A percentile compares a stretch with the other conserved stretches of the same genome.
These are phyloP conservation scores for Parotia lawesii DNA, from an alignment of 2,113 vertebrate genomes.

Conservation along the genomic window DNA sequence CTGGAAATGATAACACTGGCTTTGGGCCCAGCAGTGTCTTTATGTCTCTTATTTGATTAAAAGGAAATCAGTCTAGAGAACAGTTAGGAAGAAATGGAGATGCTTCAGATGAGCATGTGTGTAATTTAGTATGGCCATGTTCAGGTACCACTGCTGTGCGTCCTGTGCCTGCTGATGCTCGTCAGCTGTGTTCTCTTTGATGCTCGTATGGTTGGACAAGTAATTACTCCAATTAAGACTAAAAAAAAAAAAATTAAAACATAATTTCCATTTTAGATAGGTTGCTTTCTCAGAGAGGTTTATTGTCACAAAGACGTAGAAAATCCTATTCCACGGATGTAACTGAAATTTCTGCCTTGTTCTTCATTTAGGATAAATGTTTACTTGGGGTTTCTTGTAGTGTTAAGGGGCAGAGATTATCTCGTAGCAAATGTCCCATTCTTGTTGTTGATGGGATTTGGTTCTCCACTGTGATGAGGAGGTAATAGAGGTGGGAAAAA, in stretches of 20 bases:
- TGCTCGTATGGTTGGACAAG: background rate
- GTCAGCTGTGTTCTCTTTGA: rapidly evolving
- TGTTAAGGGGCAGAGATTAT: background rate
- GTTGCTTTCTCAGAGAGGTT: background rate
- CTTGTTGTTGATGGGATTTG: background rate
- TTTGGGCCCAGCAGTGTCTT: background rate
- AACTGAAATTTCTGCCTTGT: background rate
- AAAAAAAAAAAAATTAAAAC: background rate
- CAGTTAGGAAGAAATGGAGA: background rate
- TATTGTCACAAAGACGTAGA: background rate
- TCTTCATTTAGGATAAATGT: background rate
- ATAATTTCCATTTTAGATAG: background rate
- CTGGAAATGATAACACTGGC: rapidly evolving
- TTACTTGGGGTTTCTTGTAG: background rate
- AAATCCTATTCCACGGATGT: background rate
- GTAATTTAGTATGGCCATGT: background rate
- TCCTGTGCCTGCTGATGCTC: background rate
- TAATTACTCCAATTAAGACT: background rate
- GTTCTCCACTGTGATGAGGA: background rate
- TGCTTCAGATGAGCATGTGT: rapidly evolving
- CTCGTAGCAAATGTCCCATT: background rate
- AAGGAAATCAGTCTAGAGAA: background rate
- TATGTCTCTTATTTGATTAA: background rate
- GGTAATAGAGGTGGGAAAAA: background rate
- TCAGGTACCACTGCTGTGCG: background rate